phyloP scores from a whole-genome alignment of 2,113 vertebrate genomes.

The Elephantulus edwardii region DNA sequence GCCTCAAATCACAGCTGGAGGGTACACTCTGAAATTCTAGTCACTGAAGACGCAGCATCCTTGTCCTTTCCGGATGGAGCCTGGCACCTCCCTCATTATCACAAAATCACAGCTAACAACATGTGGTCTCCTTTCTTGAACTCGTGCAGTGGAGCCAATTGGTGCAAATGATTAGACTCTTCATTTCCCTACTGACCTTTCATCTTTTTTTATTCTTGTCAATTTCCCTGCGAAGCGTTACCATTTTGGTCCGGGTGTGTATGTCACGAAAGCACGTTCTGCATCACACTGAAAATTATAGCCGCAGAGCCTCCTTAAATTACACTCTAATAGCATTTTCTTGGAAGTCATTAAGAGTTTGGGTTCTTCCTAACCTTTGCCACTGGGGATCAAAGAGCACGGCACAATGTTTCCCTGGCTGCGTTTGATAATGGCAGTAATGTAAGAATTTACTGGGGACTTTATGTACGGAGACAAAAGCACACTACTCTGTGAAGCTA shows the following conservation, averaged over 20 bases:
- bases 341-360: conserved; percentile 66
- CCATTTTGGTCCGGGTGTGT: conserved; percentile 27
- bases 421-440: conserved; percentile 80
- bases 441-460: conserved; percentile 82
- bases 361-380: conserved; percentile 76
- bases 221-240: conserved; percentile 43
- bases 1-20: not conserved
- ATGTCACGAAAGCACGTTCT: conserved; percentile 68
- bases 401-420: conserved; percentile 77
- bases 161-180: conserved; percentile 37
- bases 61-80: not conserved
- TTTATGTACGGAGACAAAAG: conserved; percentile 79
- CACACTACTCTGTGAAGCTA: conserved; percentile 78
- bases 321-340: conserved; percentile 66
- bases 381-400: conserved; percentile 75
- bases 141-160: not conserved
- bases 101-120: not conserved
- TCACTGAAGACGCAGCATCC: not conserved
- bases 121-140: conserved; percentile 25
- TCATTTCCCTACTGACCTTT: conserved; percentile 63
- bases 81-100: not conserved
- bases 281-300: conserved; percentile 46
- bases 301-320: conserved; percentile 63
- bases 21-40: not conserved
- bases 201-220: conserved; percentile 58